Base-by-base conservation (phyloP, 2,797 vertebrate genomes). In the Sebastes iracundus region DNA sequence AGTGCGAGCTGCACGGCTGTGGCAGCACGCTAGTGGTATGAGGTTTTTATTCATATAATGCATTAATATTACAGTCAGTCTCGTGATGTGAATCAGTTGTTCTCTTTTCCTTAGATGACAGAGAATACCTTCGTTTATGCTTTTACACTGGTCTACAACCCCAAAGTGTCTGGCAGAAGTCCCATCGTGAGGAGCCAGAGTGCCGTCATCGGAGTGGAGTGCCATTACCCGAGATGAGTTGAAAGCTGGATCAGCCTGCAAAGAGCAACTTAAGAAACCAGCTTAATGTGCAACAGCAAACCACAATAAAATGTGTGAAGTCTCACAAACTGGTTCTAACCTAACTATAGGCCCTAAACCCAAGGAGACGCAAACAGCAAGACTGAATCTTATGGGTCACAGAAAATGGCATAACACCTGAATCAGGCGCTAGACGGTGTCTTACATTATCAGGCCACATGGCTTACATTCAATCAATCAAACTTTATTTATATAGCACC, bases 71-170 rank as follows among this genome's bases (percentile, higher is more conserved):
- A 20, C 7, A 1, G 7, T 12, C 1, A 32, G 4, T 4, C 25
- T 25, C 49, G 13, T 10, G 8, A 28, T 49, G 2, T 6, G 3
- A 0, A 7, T 32, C 12, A 20, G 2, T 25, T 2, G 1, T 49
- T 73, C 4, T 73, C 9, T 28, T 14, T 22, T 12, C 25, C 23
- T 9, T 18, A 92, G 92, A 58, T 91, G 22, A 84, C 11, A 0
- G 65, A 83, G 2, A 2, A 59, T 2, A 1, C n/a, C 16, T 70
- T 93, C 7, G 2, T 91, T 56, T 92, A 92, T 65, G 74, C 66
- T 42, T 92, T 91, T 20, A n/a, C 12, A 0, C 82, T 93, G 85
- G 35, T 83, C 62, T 91, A 91, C 76, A 52, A 83, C 8, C 91
- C 90, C 16, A 30, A 30, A 28, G 70, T 20, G 38, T 52, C 30